Conservation (phyloP, 2,113 vertebrate species). For the Caloenas nicobarica region DNA sequence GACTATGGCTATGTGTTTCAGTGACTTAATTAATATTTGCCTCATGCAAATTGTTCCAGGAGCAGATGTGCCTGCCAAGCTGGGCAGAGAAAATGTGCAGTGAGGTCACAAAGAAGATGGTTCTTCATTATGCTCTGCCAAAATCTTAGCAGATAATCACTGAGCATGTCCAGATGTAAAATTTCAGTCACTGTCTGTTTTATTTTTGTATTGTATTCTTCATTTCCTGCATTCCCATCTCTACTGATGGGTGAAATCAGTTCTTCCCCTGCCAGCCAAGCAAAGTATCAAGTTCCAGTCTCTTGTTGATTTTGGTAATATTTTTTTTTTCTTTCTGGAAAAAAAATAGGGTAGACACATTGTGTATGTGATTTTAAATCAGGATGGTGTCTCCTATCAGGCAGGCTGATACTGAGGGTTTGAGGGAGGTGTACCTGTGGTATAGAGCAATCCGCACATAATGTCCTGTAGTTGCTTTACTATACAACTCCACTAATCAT, state of each 20-base stretch:
- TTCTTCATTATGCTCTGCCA: constrained; percentile 31
- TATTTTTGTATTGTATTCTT: constrained; percentile 21
- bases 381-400: not conserved
- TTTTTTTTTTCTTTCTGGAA: not conserved
- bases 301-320: not conserved
- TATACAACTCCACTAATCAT: not conserved
- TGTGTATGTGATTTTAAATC: not conserved
- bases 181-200: constrained; percentile 27
- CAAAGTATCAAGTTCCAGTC: not conserved
- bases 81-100: constrained; percentile 43
- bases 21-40: constrained; percentile 53
- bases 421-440: not conserved
- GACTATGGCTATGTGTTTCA: constrained; percentile 21
- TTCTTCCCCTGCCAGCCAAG: constrained; percentile 31
- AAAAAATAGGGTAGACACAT: not conserved
- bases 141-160: constrained; percentile 35
- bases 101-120: constrained; percentile 48
- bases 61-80: constrained; percentile 59
- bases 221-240: constrained; percentile 22
- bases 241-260: constrained; percentile 48
- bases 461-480: not conserved
- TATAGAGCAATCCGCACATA: not conserved
- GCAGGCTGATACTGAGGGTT: not conserved
- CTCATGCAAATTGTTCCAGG: constrained; percentile 48
- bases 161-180: constrained; percentile 44